Conservation (phyloP, 2,113 vertebrate genomes). For the Anguilla rostrata region DNA sequence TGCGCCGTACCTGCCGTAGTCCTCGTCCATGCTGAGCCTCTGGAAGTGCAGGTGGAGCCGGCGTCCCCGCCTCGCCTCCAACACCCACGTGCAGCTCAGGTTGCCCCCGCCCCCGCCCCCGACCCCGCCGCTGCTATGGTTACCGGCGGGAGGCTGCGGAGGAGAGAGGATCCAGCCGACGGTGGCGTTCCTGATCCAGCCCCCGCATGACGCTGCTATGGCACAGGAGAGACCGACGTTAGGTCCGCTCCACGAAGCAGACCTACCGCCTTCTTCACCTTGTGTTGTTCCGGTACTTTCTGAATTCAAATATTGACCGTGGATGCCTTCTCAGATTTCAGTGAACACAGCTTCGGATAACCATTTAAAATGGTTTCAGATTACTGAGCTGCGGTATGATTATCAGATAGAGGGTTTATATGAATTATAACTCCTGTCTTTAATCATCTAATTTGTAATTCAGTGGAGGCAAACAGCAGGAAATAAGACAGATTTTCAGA, state of each 20-base stretch:
- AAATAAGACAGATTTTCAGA: not conserved
- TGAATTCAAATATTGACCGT: not conserved
- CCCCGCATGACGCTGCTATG: constrained; percentile 80
- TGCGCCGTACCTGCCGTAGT: constrained; percentile 79
- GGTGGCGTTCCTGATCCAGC: constrained; percentile 83
- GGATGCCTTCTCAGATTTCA: not conserved
- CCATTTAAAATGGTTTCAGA: not conserved
- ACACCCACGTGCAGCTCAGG: constrained; percentile 89
- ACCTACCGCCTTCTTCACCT: not conserved
- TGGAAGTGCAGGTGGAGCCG: constrained; percentile 88
- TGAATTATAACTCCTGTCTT: not conserved
- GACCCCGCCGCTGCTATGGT: constrained; percentile 70
- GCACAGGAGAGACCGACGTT: not conserved
- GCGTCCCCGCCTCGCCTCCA: constrained; percentile 85
- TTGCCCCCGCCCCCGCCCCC: constrained; percentile 70
- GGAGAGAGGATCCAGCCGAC: constrained; percentile 84
- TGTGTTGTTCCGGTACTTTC: not conserved
- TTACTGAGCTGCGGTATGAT: not conserved
- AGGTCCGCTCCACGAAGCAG: not conserved
- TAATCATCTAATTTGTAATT: not conserved
- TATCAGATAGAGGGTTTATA: not conserved
- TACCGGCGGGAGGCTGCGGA: constrained; percentile 68
- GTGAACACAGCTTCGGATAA: not conserved
- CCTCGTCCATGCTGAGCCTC: constrained; percentile 86
- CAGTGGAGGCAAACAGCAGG: not conserved